Base-by-base conservation (phyloP, 2,888 invertebrate species). In the Cheilosia scutellata region DNA sequence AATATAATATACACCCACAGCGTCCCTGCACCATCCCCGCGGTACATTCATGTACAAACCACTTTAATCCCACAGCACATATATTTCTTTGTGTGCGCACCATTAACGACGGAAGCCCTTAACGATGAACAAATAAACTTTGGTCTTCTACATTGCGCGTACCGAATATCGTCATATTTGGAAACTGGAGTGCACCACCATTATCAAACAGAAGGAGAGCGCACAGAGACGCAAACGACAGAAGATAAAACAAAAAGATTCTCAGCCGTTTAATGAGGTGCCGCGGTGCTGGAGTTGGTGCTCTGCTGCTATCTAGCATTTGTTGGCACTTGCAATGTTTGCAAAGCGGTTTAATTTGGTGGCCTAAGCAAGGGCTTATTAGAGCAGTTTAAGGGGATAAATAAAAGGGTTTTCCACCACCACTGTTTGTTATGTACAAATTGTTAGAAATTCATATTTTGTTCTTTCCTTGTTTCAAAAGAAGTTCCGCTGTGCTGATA, bases 321-420 rank as follows among this genome's bases (percentile, higher is more conserved):
- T 63, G 60, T 60, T 20, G 49, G 40, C 40, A 62, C 74, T 83
- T 55, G 63, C 58, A 51, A 53, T 79, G 70, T 84, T 74, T 84
- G 79, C 58, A 40, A 66, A 78, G 75, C 79, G 79, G 79, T 84
- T 79, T 58, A 70, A 70, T 84, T 84, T 79, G 70, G 75, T 79
- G 70, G 74, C 65, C 70, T 58, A 65, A 62, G 55, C 70, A 58
- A 70, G 60, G 83, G 57, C 65, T 79, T 74, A 63, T 76, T 51
- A 58, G 79, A 68, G 60, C 62, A 27, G 31, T 68, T 68, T 71
- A 76, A 65, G 40, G 58, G 71, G 76, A 66, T 79, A 58, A 65
- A 47, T 57, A 7, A 49, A 20, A 60, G 49, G 51, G 40, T 11
- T 55, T 62, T 33, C 11, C 13, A 11, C 40, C 40, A n/a, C 29